Conservation (phyloP, 2,797 vertebrate genomes). For the Potorous gilbertii region DNA sequence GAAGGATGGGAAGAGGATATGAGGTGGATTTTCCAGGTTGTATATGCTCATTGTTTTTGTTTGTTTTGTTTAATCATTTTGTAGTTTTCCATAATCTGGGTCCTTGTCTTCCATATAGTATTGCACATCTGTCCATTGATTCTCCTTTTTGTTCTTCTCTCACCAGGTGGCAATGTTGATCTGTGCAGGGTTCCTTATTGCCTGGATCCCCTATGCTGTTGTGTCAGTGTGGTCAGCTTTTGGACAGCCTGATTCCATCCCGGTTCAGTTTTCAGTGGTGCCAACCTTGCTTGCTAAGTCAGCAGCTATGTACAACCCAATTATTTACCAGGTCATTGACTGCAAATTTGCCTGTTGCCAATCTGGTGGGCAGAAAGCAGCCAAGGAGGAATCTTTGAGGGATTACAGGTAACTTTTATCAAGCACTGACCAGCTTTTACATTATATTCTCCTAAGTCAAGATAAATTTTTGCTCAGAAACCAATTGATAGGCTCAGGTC, state of each 20-base stretch:
- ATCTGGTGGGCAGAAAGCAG: conserved; percentile 80
- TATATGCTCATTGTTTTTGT: neutral
- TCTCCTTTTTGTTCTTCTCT: conserved; percentile 45
- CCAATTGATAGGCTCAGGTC: neutral
- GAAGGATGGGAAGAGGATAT: neutral
- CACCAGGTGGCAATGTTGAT: conserved; percentile 96
- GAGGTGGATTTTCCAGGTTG: neutral
- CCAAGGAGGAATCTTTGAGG: conserved; percentile 84
- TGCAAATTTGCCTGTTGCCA: conserved; percentile 88
- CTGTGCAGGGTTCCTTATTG: conserved; percentile 94
- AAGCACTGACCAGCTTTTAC: neutral
- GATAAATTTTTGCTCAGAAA: conserved; percentile 5
- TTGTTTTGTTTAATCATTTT: neutral
- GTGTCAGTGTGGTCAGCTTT: conserved; percentile 96
- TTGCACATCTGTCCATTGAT: neutral
- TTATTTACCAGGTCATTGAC: conserved; percentile 96
- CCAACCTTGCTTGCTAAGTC: conserved; percentile 95
- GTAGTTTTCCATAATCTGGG: neutral
- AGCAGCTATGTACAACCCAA: conserved; percentile 97
- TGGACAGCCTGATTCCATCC: conserved; percentile 90
- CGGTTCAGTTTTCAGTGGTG: conserved; percentile 92
- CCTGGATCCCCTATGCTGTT: conserved; percentile 96
- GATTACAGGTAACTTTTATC: conserved; percentile 88
- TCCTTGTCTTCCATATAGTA: neutral
- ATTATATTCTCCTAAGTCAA: neutral